A percentile compares a stretch with the other conserved stretches of the same genome.
These are phyloP conservation scores for Lasioglossum figueresi DNA, from an alignment of 2,888 invertebrate genomes.

Conservation along the genomic window DNA sequence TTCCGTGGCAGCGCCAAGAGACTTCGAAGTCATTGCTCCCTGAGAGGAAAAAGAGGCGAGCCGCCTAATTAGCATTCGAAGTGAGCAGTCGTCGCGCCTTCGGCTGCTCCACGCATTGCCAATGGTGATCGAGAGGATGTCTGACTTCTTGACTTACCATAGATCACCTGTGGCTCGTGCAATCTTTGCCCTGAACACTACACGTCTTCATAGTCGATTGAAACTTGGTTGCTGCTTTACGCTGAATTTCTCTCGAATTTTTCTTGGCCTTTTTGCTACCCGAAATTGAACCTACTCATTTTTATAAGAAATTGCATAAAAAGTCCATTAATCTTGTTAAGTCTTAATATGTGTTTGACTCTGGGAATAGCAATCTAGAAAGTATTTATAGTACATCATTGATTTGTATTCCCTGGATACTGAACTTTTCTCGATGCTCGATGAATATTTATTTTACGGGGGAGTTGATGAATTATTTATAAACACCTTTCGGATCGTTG, in stretches of 20 bases:
- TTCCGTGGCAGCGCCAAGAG: not conserved
- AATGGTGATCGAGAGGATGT: constrained; percentile 10
- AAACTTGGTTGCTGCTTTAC: not conserved
- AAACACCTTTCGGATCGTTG: not conserved
- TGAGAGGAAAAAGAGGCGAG: constrained; percentile 63
- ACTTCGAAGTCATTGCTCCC: constrained; percentile 70
- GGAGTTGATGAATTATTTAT: not conserved
- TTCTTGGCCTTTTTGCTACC: no score
- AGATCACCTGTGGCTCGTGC: constrained; percentile 3
- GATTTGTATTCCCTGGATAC: not conserved
- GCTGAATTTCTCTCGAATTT: no score
- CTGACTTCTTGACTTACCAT: constrained; percentile 18
- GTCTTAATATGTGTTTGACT: not conserved
- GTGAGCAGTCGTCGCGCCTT: constrained; percentile 72
- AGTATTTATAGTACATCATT: not conserved
- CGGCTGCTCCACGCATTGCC: constrained; percentile 47
- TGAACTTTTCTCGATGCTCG: not conserved
- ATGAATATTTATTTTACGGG: not conserved
- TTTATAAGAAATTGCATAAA: no score
- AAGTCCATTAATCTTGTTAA: no score
- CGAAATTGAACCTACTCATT: no score
- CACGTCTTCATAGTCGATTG: not conserved
- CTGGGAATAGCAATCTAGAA: not conserved
- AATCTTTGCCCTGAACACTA: not conserved
- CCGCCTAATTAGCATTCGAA: constrained; percentile 76